Evolutionary conservation across 2,888 invertebrate species (phyloP), one percentile per base, ranked within the genome.

Genomic region (Gari tellinella): DNA sequence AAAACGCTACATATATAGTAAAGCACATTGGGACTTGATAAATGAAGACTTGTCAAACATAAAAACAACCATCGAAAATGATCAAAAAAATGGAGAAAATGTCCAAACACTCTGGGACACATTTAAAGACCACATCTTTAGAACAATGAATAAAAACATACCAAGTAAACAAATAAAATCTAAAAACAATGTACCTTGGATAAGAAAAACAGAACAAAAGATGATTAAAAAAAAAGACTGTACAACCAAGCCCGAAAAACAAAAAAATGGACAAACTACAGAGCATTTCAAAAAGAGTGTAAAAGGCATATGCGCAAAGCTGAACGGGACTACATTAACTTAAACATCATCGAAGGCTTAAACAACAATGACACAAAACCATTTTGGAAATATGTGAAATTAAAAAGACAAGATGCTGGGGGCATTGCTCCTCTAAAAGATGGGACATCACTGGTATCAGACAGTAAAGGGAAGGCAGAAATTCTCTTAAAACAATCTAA

Each of bases 161-260:
- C 56, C 51, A 26, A 57, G 56, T 7, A 63, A 65, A 26, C 48
- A 65, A 37, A 49, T 48, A 31, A 40, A 17, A 14, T 25, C 40
- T 12, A 62, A 56, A 14, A 46, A 38, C 19, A 37, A 60, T 2
- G 21, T 52, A 12, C 65, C 66, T 21, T 61, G 66, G 72, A 61
- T 61, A 4, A 65, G 19, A 8, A 52, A 55, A 53, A 49, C 43
- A 8, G 38, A 55, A 3, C 53, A 60, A 43, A n/a, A 56, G 5
- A 21, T 21, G 19, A 55, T 72, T 8, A 53, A 53, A 65, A 72
- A 55, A 61, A 53, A 8, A 53, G 55, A 74, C 45, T 70, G 2
- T 74, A 72, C 48, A 70, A 57, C 31, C 51, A 70, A 49, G 78
- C 74, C 3, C 58, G 17, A 26, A 56, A 66, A 51, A 49, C 60